Conservation (phyloP, 1,140 invertebrate species). For the Lordiphosa stackelbergi region DNA sequence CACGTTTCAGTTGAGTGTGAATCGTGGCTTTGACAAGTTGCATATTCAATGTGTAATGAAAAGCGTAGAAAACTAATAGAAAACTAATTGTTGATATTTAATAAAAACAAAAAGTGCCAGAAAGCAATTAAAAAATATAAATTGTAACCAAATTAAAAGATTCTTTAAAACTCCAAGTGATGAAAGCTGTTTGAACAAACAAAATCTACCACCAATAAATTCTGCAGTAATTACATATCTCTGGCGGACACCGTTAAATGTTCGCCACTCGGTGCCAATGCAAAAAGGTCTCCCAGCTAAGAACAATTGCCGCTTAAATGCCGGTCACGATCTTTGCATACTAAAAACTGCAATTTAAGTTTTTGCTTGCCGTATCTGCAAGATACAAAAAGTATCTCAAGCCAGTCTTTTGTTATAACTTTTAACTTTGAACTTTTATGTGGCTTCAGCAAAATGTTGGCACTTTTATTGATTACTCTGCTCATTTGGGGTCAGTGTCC, state of each 20-base stretch:
- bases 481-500: constrained; percentile 10
- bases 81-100: background rate
- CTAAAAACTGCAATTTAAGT: constrained; percentile 10
- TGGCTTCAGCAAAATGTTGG: constrained; percentile 2
- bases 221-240: constrained; percentile 16
- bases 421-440: constrained; percentile 34
- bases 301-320: constrained; percentile 32
- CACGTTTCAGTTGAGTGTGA: constrained; percentile 39
- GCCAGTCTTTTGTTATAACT: constrained; percentile 11
- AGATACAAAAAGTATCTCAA: constrained; percentile 14
- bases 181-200: background rate
- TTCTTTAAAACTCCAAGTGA: constrained; percentile 1
- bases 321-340: constrained; percentile 56
- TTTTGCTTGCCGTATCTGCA: constrained; percentile 9
- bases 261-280: constrained; percentile 16
- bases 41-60: background rate
- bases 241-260: constrained; percentile 25
- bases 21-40: constrained; percentile 49
- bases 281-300: constrained; percentile 18
- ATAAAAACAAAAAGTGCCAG: background rate
- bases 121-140: background rate
- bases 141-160: background rate
- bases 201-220: background rate
- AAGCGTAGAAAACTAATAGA: background rate
- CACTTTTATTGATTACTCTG: constrained; percentile 1